phyloP scores from a whole-genome alignment of 1,140 invertebrate genomes.

The Periplaneta americana region DNA sequence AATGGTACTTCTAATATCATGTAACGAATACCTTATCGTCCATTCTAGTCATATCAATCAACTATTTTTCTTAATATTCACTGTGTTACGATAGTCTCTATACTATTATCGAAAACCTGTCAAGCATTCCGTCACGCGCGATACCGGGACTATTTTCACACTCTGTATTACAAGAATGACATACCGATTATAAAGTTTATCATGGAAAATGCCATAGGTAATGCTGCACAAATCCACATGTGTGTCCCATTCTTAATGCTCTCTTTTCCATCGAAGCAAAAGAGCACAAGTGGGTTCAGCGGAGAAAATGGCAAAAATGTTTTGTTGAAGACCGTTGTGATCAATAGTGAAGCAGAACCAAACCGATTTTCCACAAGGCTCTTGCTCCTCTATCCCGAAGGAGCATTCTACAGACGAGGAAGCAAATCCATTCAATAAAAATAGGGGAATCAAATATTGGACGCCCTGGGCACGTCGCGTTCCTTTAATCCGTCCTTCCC shows the following conservation, averaged over 20 bases:
- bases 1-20: no score
- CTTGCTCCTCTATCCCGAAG: neutral
- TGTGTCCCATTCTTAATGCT: neutral
- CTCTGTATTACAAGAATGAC: no score
- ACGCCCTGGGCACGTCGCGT: neutral
- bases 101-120: no score
- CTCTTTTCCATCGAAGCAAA: neutral
- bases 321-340: neutral
- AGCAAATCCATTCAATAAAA: neutral
- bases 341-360: neutral
- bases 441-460: neutral
- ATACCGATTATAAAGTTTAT: no score
- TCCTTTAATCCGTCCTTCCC: neutral
- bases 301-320: neutral
- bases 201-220: no score
- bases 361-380: neutral
- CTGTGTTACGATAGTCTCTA: no score
- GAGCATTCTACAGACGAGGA: neutral
- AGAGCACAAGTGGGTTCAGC: neutral
- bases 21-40: no score
- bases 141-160: no score
- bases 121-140: no score
- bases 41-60: no score
- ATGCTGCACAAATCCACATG: no score
- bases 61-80: no score